Base-by-base conservation (phyloP, 2,113 vertebrate species). In the Amphiprion percula region DNA sequence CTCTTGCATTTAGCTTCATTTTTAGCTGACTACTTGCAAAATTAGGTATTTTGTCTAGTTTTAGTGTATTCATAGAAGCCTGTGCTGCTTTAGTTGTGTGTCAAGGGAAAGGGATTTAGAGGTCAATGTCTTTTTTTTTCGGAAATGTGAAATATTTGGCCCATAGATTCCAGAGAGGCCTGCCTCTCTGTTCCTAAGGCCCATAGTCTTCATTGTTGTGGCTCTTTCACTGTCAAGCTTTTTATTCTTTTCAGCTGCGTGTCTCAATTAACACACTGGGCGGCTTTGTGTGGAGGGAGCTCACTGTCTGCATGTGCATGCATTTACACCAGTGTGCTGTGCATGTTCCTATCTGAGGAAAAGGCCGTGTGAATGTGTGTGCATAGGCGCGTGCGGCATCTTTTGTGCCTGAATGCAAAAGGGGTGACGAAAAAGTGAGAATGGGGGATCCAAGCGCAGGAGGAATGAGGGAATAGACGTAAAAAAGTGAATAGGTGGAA, bases 261-360 rank as follows among this genome's bases (percentile, higher is more conserved):
- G 39, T 83, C 89, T 92, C 92, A 92, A 91, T 95, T 94, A 94
- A 90, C 87, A 85, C 90, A 90, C 88, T 55, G 60, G 39, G 68
- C 82, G 83, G 86, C 80, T 88, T 91, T 85, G 79, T 88, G 83
- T 64, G 67, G 61, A 26, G 70, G 28, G 39, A 56, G 61, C 55
- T 46, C 2, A 6, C 52, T 59, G 61, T 67, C 56, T 63, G 73
- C 58, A 30, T 70, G 50, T 76, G 64, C 70, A 9, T 46, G 54
- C 65, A 68, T 72, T 77, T 73, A 67, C 23, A 44, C 23, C 44
- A 55, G 24, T 23, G 68, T 47, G 71, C 30, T 77, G 67, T 53
- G 61, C 24, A 21, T 30, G 66, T 54, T 74, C 44, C 3, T 56
- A 52, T 56, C 49, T 2, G 62, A 54, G 56, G 26, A 50, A 17